phyloP scores from a whole-genome alignment of 2,888 invertebrate species.

The Lordiphosa andalusiaca region DNA sequence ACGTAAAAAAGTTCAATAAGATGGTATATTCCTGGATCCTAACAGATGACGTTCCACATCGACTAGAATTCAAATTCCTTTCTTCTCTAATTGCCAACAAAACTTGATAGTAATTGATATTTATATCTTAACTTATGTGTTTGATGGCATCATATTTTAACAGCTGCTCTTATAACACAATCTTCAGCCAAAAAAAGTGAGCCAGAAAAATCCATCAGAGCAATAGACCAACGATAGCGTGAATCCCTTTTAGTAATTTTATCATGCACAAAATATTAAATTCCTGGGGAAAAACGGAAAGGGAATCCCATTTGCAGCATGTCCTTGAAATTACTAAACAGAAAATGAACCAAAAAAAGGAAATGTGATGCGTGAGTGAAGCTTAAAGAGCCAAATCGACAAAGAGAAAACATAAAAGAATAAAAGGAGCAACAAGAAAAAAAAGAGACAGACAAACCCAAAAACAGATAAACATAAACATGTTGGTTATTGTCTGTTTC shows the following conservation, averaged over 20 bases:
- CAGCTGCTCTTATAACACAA: constrained; percentile 33
- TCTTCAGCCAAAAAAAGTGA: constrained; percentile 1
- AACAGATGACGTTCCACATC: too few species aligned
- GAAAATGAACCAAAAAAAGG: neutral
- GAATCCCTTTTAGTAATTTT: constrained; percentile 59
- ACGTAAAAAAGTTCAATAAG: too few species aligned
- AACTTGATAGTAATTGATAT: too few species aligned
- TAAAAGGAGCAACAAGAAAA: neutral
- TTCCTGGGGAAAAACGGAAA: constrained; percentile 35
- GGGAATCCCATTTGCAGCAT: constrained; percentile 18
- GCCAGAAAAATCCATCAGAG: constrained; percentile 7
- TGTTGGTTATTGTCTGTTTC: constrained; percentile 48
- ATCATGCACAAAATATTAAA: constrained; percentile 53
- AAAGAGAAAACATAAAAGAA: constrained; percentile 4
- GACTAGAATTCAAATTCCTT: too few species aligned
- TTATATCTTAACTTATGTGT: too few species aligned
- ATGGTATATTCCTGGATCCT: too few species aligned
- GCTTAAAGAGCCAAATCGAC: constrained; percentile 13
- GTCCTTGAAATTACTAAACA: constrained; percentile 47
- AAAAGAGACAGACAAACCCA: constrained; percentile 32
- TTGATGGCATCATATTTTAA: constrained; percentile 25
- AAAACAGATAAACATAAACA: constrained; percentile 51
- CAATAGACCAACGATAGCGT: constrained; percentile 6
- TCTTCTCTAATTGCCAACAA: too few species aligned
- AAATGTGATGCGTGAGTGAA: constrained; percentile 1